Evolutionary conservation across 2,888 invertebrate genomes (phyloP), one percentile per base, ranked within the genome.

Genomic region (Mythimna loreyi): DNA sequence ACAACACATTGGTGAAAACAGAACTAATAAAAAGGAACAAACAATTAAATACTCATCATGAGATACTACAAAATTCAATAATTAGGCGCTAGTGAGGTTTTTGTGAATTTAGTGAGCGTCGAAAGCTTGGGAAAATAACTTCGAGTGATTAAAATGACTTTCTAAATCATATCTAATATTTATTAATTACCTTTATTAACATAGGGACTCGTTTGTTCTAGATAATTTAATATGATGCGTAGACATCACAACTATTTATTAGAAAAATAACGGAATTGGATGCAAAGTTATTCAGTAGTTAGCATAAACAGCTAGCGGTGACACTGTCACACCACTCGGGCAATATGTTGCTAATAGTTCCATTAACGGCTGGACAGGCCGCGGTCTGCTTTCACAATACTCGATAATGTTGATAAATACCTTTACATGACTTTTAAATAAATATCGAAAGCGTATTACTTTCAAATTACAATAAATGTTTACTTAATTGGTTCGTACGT

Each of bases 401-500:
- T 21, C 23, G 43, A 43, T 60, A 49, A 65, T 40, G 52, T 55
- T 50, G 49, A 63, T 59, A 62, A 61, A 67, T 67, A 67, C 43
- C 55, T 63, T 36, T 23, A 50, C 62, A 61, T 58, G 52, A 67
- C 67, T 80, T 75, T 72, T 71, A 68, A 73, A 70, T 65, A 71
- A 61, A 67, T 69, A 71, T 74, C 59, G 74, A 80, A 68, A 77
- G 65, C 66, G 59, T 77, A 69, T 69, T 72, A 81, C 80, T 78
- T 81, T 81, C 70, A 62, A 75, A 73, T 72, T 47, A 72, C 56
- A 64, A 75, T 71, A 67, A 75, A 75, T 63, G 72, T 59, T 63
- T 30, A 68, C 28, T 78, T 81, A 71, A 81, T 69, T 81, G 75
- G 52, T 55, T 55, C 47, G 64, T 67, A 55, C 58, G 56, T 78